phyloP scores from a whole-genome alignment of 2,888 invertebrate species.

The Cantharis nigra region DNA sequence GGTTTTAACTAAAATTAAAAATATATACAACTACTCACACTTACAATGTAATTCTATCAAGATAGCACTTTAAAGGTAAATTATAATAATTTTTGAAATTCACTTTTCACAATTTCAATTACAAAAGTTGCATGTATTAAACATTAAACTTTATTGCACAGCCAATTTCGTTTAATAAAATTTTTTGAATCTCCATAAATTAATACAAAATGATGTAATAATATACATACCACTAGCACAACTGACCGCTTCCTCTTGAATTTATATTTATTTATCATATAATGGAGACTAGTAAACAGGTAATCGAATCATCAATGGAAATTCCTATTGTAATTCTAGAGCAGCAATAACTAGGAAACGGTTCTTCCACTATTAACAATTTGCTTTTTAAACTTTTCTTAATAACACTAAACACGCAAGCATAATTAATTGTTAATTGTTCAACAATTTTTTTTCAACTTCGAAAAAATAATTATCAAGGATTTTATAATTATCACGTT shows the following conservation, averaged over 20 bases:
- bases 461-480: not conserved
- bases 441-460: not conserved
- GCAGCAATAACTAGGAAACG: not conserved
- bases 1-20: not conserved
- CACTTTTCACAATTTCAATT: not conserved
- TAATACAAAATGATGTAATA: not conserved
- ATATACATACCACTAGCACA: not conserved
- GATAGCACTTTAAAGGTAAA: not conserved
- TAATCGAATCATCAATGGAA: not conserved
- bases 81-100: not conserved
- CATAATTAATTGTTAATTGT: not conserved
- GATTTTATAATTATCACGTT: not conserved
- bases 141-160: not conserved
- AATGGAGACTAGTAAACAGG: not conserved
- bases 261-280: not conserved
- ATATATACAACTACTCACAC: not conserved
- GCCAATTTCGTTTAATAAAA: not conserved
- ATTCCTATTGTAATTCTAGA: not conserved
- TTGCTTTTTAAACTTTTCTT: not conserved
- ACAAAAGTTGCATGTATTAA: not conserved
- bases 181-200: not conserved
- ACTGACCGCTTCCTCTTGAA: not conserved
- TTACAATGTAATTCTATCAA: not conserved
- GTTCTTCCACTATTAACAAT: not conserved
- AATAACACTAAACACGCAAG: not conserved